Percentiles rank a stretch among this genome's conserved stretches.
Evolutionary conservation across 2,888 invertebrate species (phyloP).

Genomic region (Rhingia campestris): DNA sequence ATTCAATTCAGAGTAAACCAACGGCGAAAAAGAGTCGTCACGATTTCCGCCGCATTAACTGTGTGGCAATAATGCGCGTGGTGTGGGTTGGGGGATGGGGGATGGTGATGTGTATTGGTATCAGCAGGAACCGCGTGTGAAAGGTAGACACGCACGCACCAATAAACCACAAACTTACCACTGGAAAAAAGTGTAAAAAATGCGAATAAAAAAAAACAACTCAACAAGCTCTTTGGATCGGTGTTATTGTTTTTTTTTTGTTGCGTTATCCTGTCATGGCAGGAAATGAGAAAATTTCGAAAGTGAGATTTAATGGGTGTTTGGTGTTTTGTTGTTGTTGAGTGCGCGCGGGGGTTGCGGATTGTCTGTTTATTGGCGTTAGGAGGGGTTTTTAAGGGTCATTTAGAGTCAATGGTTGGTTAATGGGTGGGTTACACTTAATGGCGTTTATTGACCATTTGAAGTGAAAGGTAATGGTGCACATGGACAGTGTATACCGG

Average conservation of each 20-base stretch:
- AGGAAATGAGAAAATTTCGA: conserved; percentile 20
- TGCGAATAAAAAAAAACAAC: conserved; percentile 6
- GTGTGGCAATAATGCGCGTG: conserved; percentile 54
- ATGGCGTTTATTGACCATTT: conserved; percentile 19
- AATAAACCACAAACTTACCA: conserved; percentile 70
- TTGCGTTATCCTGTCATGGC: not conserved
- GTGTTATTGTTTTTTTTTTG: conserved; percentile 45
- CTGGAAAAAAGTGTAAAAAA: conserved; percentile 37
- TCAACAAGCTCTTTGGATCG: conserved; percentile 48
- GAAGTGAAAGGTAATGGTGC: not conserved
- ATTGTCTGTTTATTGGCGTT: conserved; percentile 54
- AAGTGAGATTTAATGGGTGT: conserved; percentile 54
- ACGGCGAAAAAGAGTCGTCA: conserved; percentile 72
- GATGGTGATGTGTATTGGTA: not conserved
- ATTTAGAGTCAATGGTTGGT: conserved; percentile 58
- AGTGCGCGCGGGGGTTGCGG: not conserved
- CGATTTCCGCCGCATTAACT: conserved; percentile 72
- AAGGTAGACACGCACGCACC: conserved; percentile 67
- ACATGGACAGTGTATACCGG: not conserved
- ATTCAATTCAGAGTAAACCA: conserved; percentile 71
- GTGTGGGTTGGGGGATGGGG: not conserved
- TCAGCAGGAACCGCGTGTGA: conserved; percentile 46
- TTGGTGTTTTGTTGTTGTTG: conserved; percentile 13
- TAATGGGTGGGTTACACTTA: conserved; percentile 10
- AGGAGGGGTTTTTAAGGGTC: conserved; percentile 36